phyloP scores from a whole-genome alignment of 2,113 vertebrate species.

The Sturnus vulgaris region DNA sequence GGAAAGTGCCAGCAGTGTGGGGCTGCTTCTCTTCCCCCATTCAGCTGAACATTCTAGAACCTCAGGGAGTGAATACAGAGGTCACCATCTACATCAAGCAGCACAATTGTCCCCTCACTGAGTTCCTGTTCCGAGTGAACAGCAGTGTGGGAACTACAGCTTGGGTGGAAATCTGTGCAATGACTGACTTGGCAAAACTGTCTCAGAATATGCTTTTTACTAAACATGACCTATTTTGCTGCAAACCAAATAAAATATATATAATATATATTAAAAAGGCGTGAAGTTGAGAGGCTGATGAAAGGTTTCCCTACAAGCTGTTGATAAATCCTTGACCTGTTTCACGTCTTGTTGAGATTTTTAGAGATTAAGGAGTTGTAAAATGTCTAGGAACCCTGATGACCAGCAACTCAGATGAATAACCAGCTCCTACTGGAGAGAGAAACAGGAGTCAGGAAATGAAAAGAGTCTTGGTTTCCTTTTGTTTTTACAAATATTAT shows the following conservation, averaged over 20 bases:
- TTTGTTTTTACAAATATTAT: neutral
- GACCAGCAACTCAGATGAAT: neutral
- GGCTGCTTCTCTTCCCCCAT: neutral
- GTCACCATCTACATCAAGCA: neutral
- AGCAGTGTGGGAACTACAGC: neutral
- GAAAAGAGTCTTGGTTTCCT: neutral
- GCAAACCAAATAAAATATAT: neutral
- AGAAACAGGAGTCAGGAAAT: neutral
- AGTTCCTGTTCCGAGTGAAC: neutral
- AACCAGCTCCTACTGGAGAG: neutral
- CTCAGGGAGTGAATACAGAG: neutral
- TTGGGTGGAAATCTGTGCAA: neutral
- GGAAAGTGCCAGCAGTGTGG: neutral
- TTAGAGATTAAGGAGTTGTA: neutral
- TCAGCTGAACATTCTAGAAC: neutral
- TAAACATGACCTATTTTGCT: neutral
- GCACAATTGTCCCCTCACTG: neutral
- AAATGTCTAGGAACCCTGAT: neutral
- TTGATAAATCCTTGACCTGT: neutral
- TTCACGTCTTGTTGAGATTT: neutral
- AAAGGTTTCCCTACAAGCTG: neutral
- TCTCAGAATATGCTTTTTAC: neutral
- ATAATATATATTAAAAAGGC: neutral
- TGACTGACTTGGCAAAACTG: neutral
- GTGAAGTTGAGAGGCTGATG: neutral